A percentile compares a stretch with the other conserved stretches of the same genome.
Conservation (phyloP, 2,797 vertebrate species). For the Tinamus major region DNA sequence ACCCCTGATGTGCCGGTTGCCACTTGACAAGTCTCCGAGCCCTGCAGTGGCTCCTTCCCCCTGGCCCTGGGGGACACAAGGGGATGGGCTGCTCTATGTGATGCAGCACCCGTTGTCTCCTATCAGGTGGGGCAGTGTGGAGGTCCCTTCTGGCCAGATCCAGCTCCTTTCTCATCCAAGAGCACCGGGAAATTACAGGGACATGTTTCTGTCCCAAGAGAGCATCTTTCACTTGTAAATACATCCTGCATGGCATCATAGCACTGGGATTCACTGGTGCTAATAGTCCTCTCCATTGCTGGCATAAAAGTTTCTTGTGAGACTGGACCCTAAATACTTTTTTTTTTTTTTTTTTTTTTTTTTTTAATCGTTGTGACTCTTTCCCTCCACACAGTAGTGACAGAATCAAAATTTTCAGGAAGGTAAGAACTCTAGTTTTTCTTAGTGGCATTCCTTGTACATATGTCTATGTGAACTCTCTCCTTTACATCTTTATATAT, state of each 20-base stretch:
- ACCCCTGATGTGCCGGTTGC: accelerated
- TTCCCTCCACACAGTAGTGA: background rate
- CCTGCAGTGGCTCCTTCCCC: background rate
- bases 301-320: background rate
- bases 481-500: background rate
- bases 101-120: background rate
- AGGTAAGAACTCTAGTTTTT: background rate
- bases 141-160: background rate
- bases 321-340: slow-evolving; percentile 19
- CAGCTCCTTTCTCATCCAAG: background rate
- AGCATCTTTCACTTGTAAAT: background rate
- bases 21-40: no score
- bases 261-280: background rate
- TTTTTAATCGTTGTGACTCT: slow-evolving; percentile 21
- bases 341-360: no score
- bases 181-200: background rate
- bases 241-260: accelerated
- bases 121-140: background rate
- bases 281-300: background rate
- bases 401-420: slow-evolving; percentile 19
- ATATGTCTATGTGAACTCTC: background rate
- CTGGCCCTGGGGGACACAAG: background rate
- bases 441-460: background rate
- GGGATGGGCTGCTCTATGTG: background rate
- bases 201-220: accelerated